phyloP scores from a whole-genome alignment of 2,797 vertebrate genomes.

The Tenualosa thibaudeaui region DNA sequence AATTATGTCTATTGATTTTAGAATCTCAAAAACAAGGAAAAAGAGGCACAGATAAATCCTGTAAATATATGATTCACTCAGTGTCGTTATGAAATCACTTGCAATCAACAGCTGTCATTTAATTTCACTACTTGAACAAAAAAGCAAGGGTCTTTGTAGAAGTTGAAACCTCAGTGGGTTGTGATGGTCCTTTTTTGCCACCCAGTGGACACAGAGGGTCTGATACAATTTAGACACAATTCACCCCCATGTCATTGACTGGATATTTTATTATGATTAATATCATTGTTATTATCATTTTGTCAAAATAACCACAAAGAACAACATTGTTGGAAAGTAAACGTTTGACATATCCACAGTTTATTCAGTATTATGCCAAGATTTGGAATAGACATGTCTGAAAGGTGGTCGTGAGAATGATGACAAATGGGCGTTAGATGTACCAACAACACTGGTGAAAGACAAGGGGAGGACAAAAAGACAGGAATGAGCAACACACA shows the following conservation, averaged over 20 bases:
- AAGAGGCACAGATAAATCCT: not conserved
- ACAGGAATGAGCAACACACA: conserved; percentile 30
- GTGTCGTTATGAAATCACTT: not conserved
- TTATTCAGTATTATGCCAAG: conserved; percentile 11
- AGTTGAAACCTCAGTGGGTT: not conserved
- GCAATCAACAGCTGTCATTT: not conserved
- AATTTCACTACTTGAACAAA: not conserved
- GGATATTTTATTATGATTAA: not conserved
- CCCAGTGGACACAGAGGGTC: conserved; percentile 15
- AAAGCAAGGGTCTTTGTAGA: not conserved
- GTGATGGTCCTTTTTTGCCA: conserved; percentile 18
- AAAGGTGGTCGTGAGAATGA: not conserved
- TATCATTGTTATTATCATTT: too few species aligned
- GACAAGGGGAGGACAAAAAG: conserved; percentile 21
- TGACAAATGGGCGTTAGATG: not conserved
- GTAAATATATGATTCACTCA: not conserved
- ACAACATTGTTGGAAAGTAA: conserved; percentile 5
- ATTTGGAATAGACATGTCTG: not conserved
- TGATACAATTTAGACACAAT: not conserved
- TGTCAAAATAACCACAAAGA: not conserved
- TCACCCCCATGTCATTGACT: too few species aligned
- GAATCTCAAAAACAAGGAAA: not conserved
- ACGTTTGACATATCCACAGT: conserved; percentile 8
- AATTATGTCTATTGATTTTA: not conserved
- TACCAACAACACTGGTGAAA: conserved; percentile 1